Base-by-base conservation (phyloP, 1,140 invertebrate genomes). In the Drosophila parabipectinata region DNA sequence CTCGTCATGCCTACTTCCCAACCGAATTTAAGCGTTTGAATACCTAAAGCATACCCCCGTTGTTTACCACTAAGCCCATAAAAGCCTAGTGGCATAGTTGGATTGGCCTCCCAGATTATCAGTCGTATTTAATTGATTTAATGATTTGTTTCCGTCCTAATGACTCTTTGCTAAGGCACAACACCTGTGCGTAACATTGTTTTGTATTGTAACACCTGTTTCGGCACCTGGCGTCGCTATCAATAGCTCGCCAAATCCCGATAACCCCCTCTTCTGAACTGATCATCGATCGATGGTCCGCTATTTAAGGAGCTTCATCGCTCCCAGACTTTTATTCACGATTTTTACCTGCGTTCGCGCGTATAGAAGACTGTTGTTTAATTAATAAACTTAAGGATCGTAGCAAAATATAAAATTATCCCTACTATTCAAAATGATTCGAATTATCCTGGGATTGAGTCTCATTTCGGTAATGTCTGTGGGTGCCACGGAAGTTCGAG, bases 141-240 rank as follows among this genome's bases (percentile, higher is more conserved):
- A 71, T 74, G 71, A 66, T 74, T 74, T 24, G 32, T 53, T 48
- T 52, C 45, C 21, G 45, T n/a, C 41, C 5, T 63, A 54, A 62
- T 69, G 62, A 37, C 66, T 69, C 51, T 18, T 56, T 63, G 59
- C 28, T 18, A 54, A 52, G 26, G 51, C 52, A 4, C 51, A 63
- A 69, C 66, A 69, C 66, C 66, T 69, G 66, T 51, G 41, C 41
- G 47, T 34, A 26, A 7, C 60, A 52, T 14, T 74, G 71, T 72
- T 61, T 62, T 34, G 75, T 59, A 28, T 67, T 78, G 61, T 81
- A 87, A 82, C 79, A 83, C 79, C 79, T 87, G 80, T 80, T 58
- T 83, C 2, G 44, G 55, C 37, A 28, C 26, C 26, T 28, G 54
- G 15, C 21, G 67, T 2, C 32, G 66, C 62, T 85, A 82, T 77